Conservation (phyloP, 2,797 vertebrate species). For the Epinephelus awoara region DNA sequence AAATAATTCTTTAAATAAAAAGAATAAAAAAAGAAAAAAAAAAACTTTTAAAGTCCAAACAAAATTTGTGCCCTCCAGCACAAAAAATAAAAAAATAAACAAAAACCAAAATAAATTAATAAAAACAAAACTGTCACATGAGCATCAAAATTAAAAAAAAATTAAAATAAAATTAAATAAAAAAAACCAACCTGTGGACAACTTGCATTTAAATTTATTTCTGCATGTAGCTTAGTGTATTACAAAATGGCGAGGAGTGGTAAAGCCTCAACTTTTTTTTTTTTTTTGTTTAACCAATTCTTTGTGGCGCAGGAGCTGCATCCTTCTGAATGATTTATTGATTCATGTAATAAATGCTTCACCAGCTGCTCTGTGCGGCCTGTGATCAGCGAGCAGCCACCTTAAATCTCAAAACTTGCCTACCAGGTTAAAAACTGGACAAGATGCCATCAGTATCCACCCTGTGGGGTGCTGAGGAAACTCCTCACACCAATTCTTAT, state of each 20-base stretch:
- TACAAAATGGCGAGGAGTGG: conserved; percentile 37
- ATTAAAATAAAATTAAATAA: conserved; percentile 1
- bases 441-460: conserved; percentile 19
- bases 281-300: conserved; percentile 32
- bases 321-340: conserved; percentile 17
- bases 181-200: conserved; percentile 56
- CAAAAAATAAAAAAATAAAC: conserved; percentile 73
- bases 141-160: conserved; percentile 50
- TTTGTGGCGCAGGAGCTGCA: conserved; percentile 42
- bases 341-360: conserved; percentile 22
- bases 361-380: conserved; percentile 18
- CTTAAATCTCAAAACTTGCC: conserved; percentile 46
- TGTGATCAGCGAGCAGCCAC: conserved; percentile 36
- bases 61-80: conserved; percentile 84
- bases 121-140: conserved; percentile 53
- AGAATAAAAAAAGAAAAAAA: conserved; percentile 74
- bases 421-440: conserved; percentile 40
- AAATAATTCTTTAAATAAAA: conserved; percentile 88
- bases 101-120: conserved; percentile 60
- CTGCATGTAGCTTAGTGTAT: conserved; percentile 51
- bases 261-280: conserved; percentile 28
- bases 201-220: conserved; percentile 50
- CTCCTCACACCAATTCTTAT: conserved; percentile 27
- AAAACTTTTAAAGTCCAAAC: conserved; percentile 90
- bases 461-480: conserved; percentile 10